These are phyloP conservation scores for Lomographa bimaculata DNA, from an alignment of 2,888 invertebrate genomes.

Conservation along the genomic window DNA sequence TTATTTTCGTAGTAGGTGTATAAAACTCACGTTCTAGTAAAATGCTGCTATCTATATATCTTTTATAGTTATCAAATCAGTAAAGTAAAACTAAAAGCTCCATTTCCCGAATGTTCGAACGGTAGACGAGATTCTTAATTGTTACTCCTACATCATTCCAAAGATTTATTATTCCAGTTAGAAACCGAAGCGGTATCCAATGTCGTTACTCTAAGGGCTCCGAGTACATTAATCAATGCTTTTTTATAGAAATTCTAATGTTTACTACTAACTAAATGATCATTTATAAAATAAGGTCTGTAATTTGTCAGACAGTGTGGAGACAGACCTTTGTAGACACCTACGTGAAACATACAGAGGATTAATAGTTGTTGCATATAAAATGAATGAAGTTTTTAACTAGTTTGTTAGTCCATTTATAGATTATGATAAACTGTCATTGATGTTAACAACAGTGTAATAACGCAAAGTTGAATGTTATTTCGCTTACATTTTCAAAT, in stretches of 20 bases:
- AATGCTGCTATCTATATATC: too few relatives aligned
- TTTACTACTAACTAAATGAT: slow-evolving; percentile 50
- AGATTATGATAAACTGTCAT: too few relatives aligned
- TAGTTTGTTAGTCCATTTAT: background rate
- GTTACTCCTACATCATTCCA: slow-evolving; percentile 18
- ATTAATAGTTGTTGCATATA: slow-evolving; percentile 13
- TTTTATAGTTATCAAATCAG: too few relatives aligned
- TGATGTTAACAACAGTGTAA: too few relatives aligned
- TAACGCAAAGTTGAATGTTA: too few relatives aligned
- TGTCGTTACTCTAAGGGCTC: slow-evolving; percentile 65
- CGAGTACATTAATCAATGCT: slow-evolving; percentile 59
- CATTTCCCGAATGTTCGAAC: too few relatives aligned
- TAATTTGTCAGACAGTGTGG: slow-evolving; percentile 42
- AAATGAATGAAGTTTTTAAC: slow-evolving; percentile 7
- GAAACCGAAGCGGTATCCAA: slow-evolving; percentile 56
- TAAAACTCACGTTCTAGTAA: too few relatives aligned
- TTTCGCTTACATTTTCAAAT: too few relatives aligned
- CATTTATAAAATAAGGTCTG: slow-evolving; percentile 45
- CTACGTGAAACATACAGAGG: slow-evolving; percentile 15
- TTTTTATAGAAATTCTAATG: slow-evolving; percentile 50
- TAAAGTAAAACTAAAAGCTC: too few relatives aligned
- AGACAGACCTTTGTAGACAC: slow-evolving; percentile 20
- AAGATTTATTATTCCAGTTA: slow-evolving; percentile 63
- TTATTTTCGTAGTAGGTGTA: too few relatives aligned
- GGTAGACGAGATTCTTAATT: slow-evolving; percentile 29